Evolutionary conservation across 2,113 vertebrate species (phyloP), one percentile per base, ranked within the genome.

Genomic region (Elachura formosa): DNA sequence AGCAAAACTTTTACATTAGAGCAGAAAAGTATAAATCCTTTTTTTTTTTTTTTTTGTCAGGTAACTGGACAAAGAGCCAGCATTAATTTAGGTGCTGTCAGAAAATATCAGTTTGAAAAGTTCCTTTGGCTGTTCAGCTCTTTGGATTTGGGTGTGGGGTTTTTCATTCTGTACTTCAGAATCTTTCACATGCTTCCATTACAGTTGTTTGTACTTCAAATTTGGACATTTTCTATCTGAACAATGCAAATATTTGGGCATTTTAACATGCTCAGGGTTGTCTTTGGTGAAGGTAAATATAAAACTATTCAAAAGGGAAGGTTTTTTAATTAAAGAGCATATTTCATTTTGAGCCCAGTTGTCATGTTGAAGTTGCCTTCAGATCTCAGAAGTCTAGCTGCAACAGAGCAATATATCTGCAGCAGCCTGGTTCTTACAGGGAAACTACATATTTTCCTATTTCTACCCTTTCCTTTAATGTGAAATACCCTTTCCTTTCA

Each of bases 211-310:
- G 19, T 45, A 34, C n/a, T 78, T 63, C 61, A 75, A 22, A 59
- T 90, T 19, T 28, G 24, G 9, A 19, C 16, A 51, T 6, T 77
- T 89, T 64, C 16, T 36, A 14, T 19, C 59, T 55, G 64, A 94
- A 56, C 0, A 0, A 31, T 33, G 28, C 2, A 2, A 5, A 61
- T n/a, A n/a, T n/a, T n/a, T n/a, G n/a, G n/a, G 18, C 33, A 34
- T 26, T 74, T 95, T 21, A 63, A 55, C 12, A 41, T 29, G 10
- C 40, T 78, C 10, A 24, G 23, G 26, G 15, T 29, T 24, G 9
- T 46, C 26, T 67, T 18, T 26, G 7, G n/a, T n/a, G n/a, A 48
- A 82, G 29, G 23, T 22, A 73, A 75, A 87, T 23, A 31, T 7
- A 79, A 18, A 10, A 7, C 10, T 88, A 24, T 12, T 64, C 19